Evolutionary conservation across 2,888 invertebrate genomes (phyloP).

Genomic region (Emmelina monodactyla): DNA sequence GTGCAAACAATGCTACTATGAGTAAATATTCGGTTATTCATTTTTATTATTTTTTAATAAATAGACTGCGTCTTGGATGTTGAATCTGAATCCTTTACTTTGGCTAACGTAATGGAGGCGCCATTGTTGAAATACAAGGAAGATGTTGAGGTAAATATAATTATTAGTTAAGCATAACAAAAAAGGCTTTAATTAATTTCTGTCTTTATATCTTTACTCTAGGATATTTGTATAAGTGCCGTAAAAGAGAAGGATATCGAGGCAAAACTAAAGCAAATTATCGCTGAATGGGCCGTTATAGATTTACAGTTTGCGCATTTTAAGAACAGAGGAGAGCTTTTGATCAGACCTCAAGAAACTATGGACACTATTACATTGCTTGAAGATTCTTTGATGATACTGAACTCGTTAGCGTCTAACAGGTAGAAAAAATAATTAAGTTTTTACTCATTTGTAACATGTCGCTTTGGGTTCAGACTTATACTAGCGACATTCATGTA

Average conservation of each 20-base stretch:
- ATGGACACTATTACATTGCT: slow-evolving; percentile 78
- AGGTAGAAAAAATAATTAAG: slow-evolving; percentile 54
- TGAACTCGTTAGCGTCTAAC: slow-evolving; percentile 85
- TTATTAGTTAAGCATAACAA: not conserved
- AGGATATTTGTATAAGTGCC: slow-evolving; percentile 90
- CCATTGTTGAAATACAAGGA: slow-evolving; percentile 83
- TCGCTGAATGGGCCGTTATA: slow-evolving; percentile 80
- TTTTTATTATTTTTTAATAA: slow-evolving; percentile 13
- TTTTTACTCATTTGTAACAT: too few relatives aligned
- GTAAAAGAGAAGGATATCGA: slow-evolving; percentile 92
- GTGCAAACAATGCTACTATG: slow-evolving; percentile 1
- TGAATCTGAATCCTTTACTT: slow-evolving; percentile 79
- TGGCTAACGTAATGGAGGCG: slow-evolving; percentile 85
- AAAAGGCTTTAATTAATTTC: not conserved
- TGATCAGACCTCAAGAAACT: slow-evolving; percentile 79
- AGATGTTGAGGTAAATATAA: slow-evolving; percentile 75
- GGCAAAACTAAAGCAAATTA: slow-evolving; percentile 82
- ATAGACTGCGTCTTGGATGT: slow-evolving; percentile 75
- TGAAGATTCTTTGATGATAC: slow-evolving; percentile 87
- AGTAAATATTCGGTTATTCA: not conserved
- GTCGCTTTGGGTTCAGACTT: too few relatives aligned
- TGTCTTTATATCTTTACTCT: not conserved
- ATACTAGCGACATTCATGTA: too few relatives aligned
- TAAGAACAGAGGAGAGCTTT: slow-evolving; percentile 82
- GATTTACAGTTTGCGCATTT: slow-evolving; percentile 76